These are phyloP conservation scores for Remorina albescens DNA, from an alignment of 2,797 vertebrate genomes.

Conservation along the genomic window DNA sequence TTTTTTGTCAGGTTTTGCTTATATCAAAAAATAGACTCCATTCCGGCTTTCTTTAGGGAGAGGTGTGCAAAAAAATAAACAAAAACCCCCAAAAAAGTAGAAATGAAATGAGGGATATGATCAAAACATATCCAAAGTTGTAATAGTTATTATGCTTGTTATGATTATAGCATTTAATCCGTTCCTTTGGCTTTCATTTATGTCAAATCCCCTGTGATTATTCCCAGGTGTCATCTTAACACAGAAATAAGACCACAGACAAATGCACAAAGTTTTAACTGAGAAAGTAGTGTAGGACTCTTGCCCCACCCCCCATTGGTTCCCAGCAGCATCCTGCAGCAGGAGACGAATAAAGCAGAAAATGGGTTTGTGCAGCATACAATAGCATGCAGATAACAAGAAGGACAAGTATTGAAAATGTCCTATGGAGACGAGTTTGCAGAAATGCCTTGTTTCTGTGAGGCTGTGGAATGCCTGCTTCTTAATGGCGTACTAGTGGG, in stretches of 20 bases:
- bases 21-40: constrained; percentile 17
- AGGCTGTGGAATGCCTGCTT: constrained; percentile 63
- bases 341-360: constrained; percentile 80
- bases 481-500: constrained; percentile 74
- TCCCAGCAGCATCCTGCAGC: constrained; percentile 72
- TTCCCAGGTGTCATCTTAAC: constrained; percentile 76
- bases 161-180: constrained; percentile 72
- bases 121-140: constrained; percentile 58
- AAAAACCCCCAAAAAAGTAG: background rate
- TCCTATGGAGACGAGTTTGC: constrained; percentile 71
- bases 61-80: background rate
- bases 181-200: constrained; percentile 72
- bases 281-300: constrained; percentile 58
- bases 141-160: constrained; percentile 62
- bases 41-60: constrained; percentile 29
- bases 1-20: background rate
- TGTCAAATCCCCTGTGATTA: constrained; percentile 62
- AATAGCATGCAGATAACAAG: constrained; percentile 79
- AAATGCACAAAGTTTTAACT: constrained; percentile 66
- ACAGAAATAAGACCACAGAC: constrained; percentile 70
- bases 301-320: constrained; percentile 54
- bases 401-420: constrained; percentile 79
- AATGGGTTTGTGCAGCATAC: constrained; percentile 80
- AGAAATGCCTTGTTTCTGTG: constrained; percentile 69
- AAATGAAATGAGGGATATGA: constrained; percentile 55